Base-by-base conservation (phyloP, 2,113 vertebrate species). In the Hippocampus mohnikei region DNA sequence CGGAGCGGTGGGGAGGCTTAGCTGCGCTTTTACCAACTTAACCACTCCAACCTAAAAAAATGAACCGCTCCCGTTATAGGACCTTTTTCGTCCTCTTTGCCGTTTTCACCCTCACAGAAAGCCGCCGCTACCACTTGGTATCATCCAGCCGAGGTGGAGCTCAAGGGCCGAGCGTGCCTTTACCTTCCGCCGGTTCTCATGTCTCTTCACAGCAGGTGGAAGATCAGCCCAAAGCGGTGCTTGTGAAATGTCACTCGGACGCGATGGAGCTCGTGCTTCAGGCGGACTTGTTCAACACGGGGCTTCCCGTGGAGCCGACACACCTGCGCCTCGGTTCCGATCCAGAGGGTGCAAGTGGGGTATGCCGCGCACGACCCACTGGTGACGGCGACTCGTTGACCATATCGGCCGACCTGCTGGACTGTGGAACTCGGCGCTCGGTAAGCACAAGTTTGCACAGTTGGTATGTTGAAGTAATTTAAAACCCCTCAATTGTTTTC, bases 371-470 rank as follows among this genome's bases (percentile, higher is more conserved):
- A 2, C 42, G 75, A 0, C 63, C 27, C 1, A 75, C 83, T 0
- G 86, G 79, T 44, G 66, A 71, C 41, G 67, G 69, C 12, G 70
- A 61, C 1, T 64, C 87, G 18, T 87, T 88, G 59, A 85, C 70
- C 64, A 65, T 92, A 33, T 11, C 48, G 33, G 65, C 79, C 53
- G 18, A 52, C 12, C 67, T 90, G 40, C 72, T 21, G 1, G 81
- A 84, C 2, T 92, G 91, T 80, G 91, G 89, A 23, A 88, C 87
- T 2, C 65, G 64, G 69, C 86, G 89, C 8, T 87, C 82, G 5
- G 91, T 92, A 86, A 90, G 84, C 7, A 12, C 2, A 21, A 66
- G 64, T 66, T 48, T 23, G 4, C 23, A 27, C 3, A 27, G 18
- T 66, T 11, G 33, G 15, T 37, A 18, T 61, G 40, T 33, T 33